These are phyloP conservation scores for Hylomyscus alleni DNA, from an alignment of 2,797 vertebrate species.

Conservation along the genomic window DNA sequence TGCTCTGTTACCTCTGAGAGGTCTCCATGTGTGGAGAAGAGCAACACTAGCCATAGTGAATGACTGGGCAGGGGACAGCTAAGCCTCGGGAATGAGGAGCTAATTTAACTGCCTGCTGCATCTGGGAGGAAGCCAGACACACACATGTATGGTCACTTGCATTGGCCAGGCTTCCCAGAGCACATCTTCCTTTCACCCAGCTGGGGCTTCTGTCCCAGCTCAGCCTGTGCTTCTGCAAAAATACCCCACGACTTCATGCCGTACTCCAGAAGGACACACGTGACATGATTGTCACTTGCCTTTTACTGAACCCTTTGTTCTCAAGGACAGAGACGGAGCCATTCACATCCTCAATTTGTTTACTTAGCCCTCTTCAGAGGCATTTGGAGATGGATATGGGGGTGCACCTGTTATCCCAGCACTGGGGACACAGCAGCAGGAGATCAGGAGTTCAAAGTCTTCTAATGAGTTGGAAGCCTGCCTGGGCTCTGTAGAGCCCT, in stretches of 20 bases:
- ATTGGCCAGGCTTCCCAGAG: not conserved
- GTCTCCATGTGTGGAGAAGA: not conserved
- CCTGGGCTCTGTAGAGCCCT: not conserved
- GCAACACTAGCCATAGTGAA: not conserved
- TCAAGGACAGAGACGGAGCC: not conserved
- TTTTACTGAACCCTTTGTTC: not conserved
- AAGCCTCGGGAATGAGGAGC: too few relatives aligned
- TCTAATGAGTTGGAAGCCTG: not conserved
- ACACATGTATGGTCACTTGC: fast-evolving
- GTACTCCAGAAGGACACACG: fast-evolving
- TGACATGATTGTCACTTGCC: fast-evolving
- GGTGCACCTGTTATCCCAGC: not conserved
- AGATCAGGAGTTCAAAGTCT: not conserved
- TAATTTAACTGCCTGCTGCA: not conserved
- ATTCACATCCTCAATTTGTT: not conserved
- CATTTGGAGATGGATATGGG: not conserved
- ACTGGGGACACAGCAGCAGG: not conserved
- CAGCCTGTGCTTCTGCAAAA: fast-evolving
- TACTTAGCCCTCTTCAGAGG: not conserved
- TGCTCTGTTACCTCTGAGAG: fast-evolving
- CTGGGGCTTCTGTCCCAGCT: not conserved
- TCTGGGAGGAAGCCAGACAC: fast-evolving
- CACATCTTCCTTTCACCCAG: fast-evolving
- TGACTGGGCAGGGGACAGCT: fast-evolving
- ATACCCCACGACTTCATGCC: fast-evolving